These are phyloP conservation scores for Platynereis dumerilii DNA, from an alignment of 2,888 invertebrate genomes.

Conservation along the genomic window DNA sequence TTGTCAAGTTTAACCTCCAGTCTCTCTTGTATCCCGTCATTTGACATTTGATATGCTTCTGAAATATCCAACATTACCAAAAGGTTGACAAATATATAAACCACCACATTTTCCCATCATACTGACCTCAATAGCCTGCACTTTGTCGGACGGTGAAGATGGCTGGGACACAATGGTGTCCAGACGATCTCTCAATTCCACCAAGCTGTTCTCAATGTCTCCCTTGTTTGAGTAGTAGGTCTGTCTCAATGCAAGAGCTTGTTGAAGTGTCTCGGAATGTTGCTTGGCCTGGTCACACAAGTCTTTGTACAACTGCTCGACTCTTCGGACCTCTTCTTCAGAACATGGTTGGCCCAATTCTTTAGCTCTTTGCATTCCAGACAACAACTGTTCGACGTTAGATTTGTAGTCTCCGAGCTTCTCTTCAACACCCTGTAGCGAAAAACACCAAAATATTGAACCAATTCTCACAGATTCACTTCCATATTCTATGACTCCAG, in stretches of 20 bases:
- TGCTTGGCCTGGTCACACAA: conserved; percentile 75
- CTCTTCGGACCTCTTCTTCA: conserved; percentile 23
- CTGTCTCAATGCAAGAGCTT: conserved; percentile 80
- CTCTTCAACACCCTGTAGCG: conserved; percentile 46
- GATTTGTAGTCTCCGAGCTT: conserved; percentile 50
- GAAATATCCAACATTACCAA: too few species aligned
- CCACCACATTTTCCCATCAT: too few species aligned
- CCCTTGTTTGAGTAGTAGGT: conserved; percentile 76
- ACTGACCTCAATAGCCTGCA: too few species aligned
- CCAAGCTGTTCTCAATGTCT: conserved; percentile 43
- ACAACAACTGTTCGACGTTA: conserved; percentile 45
- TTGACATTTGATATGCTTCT: too few species aligned
- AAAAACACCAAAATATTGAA: not conserved
- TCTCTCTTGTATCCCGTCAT: too few species aligned
- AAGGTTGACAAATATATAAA: not conserved
- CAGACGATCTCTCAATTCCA: too few species aligned
- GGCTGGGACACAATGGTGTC: too few species aligned
- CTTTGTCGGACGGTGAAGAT: too few species aligned
- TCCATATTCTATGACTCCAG: too few species aligned
- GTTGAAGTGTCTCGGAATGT: conserved; percentile 70
- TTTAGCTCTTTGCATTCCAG: conserved; percentile 70
- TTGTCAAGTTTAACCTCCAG: too few species aligned
- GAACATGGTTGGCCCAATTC: conserved; percentile 64
- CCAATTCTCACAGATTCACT: too few species aligned
- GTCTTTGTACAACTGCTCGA: conserved; percentile 17